Percentiles rank a stretch among this genome's conserved stretches.
These are phyloP conservation scores for Pycnomerus fuliginosus DNA, from an alignment of 2,888 invertebrate genomes.

Conservation along the genomic window DNA sequence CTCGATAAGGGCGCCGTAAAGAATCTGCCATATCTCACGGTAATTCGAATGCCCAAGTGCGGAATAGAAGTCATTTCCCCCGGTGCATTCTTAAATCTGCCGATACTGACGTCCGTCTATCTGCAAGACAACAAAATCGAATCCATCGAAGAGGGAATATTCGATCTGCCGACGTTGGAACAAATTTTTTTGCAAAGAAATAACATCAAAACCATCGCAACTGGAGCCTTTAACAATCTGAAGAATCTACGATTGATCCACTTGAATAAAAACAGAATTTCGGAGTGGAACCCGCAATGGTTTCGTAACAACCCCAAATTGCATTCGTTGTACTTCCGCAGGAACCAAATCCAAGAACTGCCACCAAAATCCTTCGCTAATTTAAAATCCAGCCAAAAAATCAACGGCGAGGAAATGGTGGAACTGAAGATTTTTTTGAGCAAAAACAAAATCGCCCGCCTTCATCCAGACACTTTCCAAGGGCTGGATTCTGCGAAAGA, in stretches of 20 bases:
- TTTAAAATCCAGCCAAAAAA: slow-evolving; percentile 3
- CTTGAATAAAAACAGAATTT: slow-evolving; percentile 41
- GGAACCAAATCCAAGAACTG: slow-evolving; percentile 38
- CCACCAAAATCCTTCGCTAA: slow-evolving; percentile 36
- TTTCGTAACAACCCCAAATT: slow-evolving; percentile 43
- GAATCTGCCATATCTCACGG: slow-evolving; percentile 26
- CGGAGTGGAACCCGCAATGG: slow-evolving; percentile 41
- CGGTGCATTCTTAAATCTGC: slow-evolving; percentile 29
- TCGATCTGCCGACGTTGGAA: slow-evolving; percentile 29
- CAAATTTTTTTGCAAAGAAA: slow-evolving; percentile 33
- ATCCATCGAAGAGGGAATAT: slow-evolving; percentile 31
- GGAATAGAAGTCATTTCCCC: slow-evolving; percentile 19
- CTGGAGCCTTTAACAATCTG: slow-evolving; percentile 35
- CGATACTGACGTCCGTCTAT: slow-evolving; percentile 29
- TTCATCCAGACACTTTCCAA: slow-evolving; percentile 31
- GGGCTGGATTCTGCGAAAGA: slow-evolving; percentile 33
- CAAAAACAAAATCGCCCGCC: slow-evolving; percentile 29
- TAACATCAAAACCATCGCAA: slow-evolving; percentile 29
- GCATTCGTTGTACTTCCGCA: slow-evolving; percentile 37
- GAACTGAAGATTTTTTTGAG: slow-evolving; percentile 27
- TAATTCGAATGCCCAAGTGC: slow-evolving; percentile 13
- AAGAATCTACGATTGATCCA: slow-evolving; percentile 39
- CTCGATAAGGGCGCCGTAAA: slow-evolving; percentile 28
- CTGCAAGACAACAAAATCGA: slow-evolving; percentile 32
- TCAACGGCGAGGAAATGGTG: slow-evolving; percentile 14